Evolutionary conservation across 2,113 vertebrate species (phyloP), one percentile per base, ranked within the genome.

Genomic region (Morone chrysops): DNA sequence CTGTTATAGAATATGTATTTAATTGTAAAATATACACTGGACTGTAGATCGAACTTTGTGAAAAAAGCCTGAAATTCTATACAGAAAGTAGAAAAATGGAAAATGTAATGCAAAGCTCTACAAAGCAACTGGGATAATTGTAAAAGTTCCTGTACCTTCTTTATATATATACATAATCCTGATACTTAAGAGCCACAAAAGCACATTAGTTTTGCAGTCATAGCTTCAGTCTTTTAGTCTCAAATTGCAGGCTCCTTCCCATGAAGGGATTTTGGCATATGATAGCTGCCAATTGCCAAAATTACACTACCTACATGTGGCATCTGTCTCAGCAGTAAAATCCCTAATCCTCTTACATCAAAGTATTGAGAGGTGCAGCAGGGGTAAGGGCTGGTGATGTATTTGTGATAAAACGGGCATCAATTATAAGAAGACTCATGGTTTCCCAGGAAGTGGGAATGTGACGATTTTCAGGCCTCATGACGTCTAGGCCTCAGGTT

Each of bases 311-410:
- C 68, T 78, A 70, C 71, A 81, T 40, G 75, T 70, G 65, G 74
- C 59, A 70, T 85, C 70, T 76, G 65, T 80, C 61, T 56, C 63
- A 75, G 71, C 48, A 22, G 40, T 65, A 60, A 80, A 88, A 83
- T 71, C 75, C 72, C 75, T 87, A 83, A 85, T 89, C 74, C 76
- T 43, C 74, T 91, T 81, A 84, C 51, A 75, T 82, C 69, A 79
- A 83, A 79, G 69, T 71, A 80, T 60, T 60, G 41, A 67, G 56
- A 87, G 11, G 59, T 83, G 16, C 75, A 71, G 80, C 47, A 61
- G 51, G 53, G 74, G 74, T 87, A 79, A 54, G 48, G 61, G 51
- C 59, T 65, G 66, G 20, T 48, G 61, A 60, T 71, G 38, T 54
- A 62, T 83, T 84, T 50, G n/a, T 8, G 5, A 83, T 62, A 62